Percentiles rank a stretch among this genome's conserved stretches.
Evolutionary conservation across 2,113 vertebrate species (phyloP).

Genomic region (Scomber scombrus): DNA sequence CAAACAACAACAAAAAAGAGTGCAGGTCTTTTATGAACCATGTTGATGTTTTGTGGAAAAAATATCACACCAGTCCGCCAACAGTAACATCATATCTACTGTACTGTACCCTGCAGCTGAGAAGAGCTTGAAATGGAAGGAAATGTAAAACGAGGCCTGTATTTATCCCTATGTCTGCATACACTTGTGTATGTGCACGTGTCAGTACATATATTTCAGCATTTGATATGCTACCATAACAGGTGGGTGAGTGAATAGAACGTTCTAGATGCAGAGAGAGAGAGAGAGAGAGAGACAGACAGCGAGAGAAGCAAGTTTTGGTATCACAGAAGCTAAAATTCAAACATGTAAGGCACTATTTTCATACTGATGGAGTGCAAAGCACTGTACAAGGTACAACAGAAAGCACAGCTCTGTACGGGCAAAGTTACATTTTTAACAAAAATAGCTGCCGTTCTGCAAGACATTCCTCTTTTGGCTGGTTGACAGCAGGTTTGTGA

Average conservation of each 20-base stretch:
- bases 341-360: neutral
- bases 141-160: slow-evolving; percentile 14
- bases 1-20: slow-evolving; percentile 15
- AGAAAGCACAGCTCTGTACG: neutral
- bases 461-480: neutral
- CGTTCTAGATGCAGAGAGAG: neutral
- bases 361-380: neutral
- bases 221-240: neutral
- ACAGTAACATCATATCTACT: neutral
- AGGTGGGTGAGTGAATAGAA: slow-evolving; percentile 11
- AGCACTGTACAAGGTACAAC: neutral
- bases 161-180: neutral
- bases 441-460: neutral
- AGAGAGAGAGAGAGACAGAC: neutral
- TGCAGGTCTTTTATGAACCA: slow-evolving; percentile 7
- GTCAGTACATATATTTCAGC: slow-evolving; percentile 4
- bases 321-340: neutral
- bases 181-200: neutral
- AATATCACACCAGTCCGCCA: neutral
- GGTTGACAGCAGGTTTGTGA: slow-evolving; percentile 5
- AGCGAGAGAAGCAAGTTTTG: neutral
- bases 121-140: slow-evolving; percentile 11
- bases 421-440: neutral
- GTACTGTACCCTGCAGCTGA: slow-evolving; percentile 10
- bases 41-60: slow-evolving; percentile 23